Base-by-base conservation (phyloP, 2,797 vertebrate genomes). In the Heliangelus exortis region DNA sequence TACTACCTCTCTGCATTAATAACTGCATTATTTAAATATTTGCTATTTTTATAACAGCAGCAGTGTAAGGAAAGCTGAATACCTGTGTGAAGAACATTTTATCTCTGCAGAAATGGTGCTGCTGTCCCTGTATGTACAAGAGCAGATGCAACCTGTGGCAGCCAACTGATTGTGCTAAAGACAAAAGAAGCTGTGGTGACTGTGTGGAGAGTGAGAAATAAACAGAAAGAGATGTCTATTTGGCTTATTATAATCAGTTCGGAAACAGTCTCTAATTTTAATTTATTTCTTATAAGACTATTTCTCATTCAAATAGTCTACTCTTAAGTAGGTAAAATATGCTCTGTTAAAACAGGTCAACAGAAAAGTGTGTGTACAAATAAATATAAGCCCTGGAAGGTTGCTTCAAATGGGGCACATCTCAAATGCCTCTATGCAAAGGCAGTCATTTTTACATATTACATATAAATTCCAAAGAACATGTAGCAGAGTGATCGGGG, bases 361-460 rank as follows among this genome's bases (percentile, higher is more conserved):
- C 39, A 41, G 39, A 41, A 15, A 41, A 39, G 13, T 14, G 39
- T 41, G 39, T 41, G 39, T 41, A 41, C 39, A 15, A 13, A 41
- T 41, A 41, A 13, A 41, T 14, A 41, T 5, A 41, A 41, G 39
- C 39, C 39, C 39, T 41, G 39, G 39, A 41, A 41, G 39, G 39
- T 41, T 41, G 39, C 39, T 41, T 41, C 39, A 41, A 6, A 41
- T 41, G 39, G 13, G 39, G 13, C 39, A 41, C 39, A 14, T 15
- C 13, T 41, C 39, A 41, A 41, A 41, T 41, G 13, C 39, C 39
- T 41, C 39, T 41, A 41, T 41, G 13, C 39, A 41, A 41, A 41
- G 39, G 39, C 13, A 41, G 9, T 16, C 28, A 26, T 28, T 75
- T 80, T 65, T 34, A 19, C 0, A 0, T 36, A 31, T 5, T 12